phyloP scores from a whole-genome alignment of 2,888 invertebrate genomes.

The Synergus japonicus region DNA sequence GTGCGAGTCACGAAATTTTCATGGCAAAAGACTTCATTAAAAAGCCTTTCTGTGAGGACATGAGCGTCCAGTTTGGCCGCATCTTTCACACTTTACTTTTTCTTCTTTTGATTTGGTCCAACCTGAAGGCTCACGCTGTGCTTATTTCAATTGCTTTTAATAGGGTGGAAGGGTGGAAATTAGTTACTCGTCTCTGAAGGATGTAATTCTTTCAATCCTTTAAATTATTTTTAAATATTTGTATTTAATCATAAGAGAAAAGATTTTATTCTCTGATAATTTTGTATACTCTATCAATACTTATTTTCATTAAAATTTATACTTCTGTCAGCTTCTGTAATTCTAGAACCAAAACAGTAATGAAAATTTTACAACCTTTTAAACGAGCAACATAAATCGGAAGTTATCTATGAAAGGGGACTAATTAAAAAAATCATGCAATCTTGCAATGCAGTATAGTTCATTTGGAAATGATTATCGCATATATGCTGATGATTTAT shows the following conservation, averaged over 20 bases:
- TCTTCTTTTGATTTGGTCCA: slow-evolving; percentile 47
- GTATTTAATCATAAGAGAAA: background rate
- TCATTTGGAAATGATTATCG: background rate
- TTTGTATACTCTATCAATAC: background rate
- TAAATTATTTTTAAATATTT: background rate
- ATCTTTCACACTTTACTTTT: background rate
- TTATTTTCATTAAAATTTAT: background rate
- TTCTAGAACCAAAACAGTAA: background rate
- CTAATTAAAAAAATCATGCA: slow-evolving; percentile 49
- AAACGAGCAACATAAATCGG: slow-evolving; percentile 28
- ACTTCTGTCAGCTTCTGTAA: background rate
- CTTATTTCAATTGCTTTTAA: slow-evolving; percentile 63
- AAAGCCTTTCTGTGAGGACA: slow-evolving; percentile 78
- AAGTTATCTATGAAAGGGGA: background rate
- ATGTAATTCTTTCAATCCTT: background rate
- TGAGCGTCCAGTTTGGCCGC: slow-evolving; percentile 73
- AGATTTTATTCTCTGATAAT: background rate
- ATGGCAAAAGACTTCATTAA: slow-evolving; percentile 75
- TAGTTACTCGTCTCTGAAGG: slow-evolving; percentile 54
- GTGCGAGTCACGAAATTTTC: slow-evolving; percentile 71
- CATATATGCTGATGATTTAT: too few relatives aligned
- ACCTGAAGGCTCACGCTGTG: slow-evolving; percentile 76
- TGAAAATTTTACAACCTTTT: slow-evolving; percentile 6
- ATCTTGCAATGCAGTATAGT: slow-evolving; percentile 47
- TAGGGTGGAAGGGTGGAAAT: slow-evolving; percentile 69